Conservation (phyloP, 1,140 invertebrate species). For the Tenebrio molitor region DNA sequence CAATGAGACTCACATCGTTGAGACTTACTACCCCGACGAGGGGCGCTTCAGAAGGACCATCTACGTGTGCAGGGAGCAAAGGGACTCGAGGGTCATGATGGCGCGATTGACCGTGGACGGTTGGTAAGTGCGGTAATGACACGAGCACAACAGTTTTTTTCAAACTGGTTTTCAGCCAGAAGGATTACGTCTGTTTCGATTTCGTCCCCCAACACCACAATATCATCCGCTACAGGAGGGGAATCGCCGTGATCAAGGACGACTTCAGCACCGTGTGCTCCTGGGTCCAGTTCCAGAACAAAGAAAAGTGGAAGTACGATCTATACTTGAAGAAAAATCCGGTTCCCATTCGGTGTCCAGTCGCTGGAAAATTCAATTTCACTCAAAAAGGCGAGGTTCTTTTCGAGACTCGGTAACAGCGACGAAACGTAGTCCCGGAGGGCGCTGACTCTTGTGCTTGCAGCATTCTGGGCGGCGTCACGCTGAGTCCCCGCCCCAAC, state of each 20-base stretch:
- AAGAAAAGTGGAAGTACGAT: constrained; percentile 90
- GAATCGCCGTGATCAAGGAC: constrained; percentile 89
- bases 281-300: constrained; percentile 92
- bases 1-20: constrained; percentile 96
- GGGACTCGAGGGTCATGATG: constrained; percentile 93
- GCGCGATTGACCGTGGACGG: constrained; percentile 95
- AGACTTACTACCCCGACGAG: constrained; percentile 93
- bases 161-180: constrained; percentile 85
- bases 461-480: constrained; percentile 93
- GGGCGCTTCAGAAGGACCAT: constrained; percentile 89
- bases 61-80: constrained; percentile 93
- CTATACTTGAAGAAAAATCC: constrained; percentile 92
- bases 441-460: constrained; percentile 39
- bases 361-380: constrained; percentile 97
- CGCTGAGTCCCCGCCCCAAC: constrained; percentile 91
- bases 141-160: too few species aligned
- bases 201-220: constrained; percentile 97
- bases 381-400: constrained; percentile 88
- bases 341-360: constrained; percentile 92
- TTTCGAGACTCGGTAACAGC: constrained; percentile 81
- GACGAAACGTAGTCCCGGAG: neutral
- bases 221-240: constrained; percentile 91
- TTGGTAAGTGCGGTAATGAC: constrained; percentile 74
- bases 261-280: constrained; percentile 94
- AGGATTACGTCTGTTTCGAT: constrained; percentile 97